A percentile compares a stretch with the other conserved stretches of the same genome.
phyloP scores from a whole-genome alignment of 2,113 vertebrate genomes.

The Rhegmatorhina hoffmannsi region DNA sequence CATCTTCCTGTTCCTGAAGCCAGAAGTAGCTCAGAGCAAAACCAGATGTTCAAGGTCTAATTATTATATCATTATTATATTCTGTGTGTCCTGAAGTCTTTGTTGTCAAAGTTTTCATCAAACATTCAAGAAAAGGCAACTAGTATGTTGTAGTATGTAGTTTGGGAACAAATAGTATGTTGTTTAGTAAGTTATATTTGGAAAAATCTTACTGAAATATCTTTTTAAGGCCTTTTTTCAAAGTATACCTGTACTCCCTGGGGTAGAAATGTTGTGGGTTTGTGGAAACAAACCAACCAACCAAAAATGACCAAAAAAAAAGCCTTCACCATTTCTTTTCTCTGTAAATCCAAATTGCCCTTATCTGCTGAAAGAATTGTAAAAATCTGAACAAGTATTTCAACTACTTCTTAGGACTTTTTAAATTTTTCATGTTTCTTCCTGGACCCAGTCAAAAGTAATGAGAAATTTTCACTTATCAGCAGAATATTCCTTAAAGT shows the following conservation, averaged over 20 bases:
- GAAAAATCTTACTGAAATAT: background rate
- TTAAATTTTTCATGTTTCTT: background rate
- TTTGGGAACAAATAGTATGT: background rate
- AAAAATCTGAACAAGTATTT: background rate
- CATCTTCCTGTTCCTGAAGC: background rate
- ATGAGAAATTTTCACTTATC: background rate
- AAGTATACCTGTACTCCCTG: background rate
- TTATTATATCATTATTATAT: conserved; percentile 1
- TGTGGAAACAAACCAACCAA: background rate
- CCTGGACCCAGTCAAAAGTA: background rate
- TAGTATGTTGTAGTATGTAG: too few species aligned
- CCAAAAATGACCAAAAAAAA: background rate
- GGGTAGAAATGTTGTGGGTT: background rate
- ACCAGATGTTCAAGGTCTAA: background rate
- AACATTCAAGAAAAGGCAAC: background rate
- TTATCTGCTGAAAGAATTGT: background rate
- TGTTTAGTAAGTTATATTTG: background rate
- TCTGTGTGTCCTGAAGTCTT: background rate
- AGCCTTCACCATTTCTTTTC: background rate
- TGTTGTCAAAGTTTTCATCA: background rate
- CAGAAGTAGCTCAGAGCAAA: conserved; percentile 12
- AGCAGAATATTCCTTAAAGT: background rate
- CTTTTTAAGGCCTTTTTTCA: background rate
- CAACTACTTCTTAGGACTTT: background rate
- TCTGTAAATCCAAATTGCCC: background rate